Evolutionary conservation across 92 coral and sea anemone genomes (phyloP), one percentile per base, ranked within the genome.

Genomic region (Epizoanthus fatuus): DNA sequence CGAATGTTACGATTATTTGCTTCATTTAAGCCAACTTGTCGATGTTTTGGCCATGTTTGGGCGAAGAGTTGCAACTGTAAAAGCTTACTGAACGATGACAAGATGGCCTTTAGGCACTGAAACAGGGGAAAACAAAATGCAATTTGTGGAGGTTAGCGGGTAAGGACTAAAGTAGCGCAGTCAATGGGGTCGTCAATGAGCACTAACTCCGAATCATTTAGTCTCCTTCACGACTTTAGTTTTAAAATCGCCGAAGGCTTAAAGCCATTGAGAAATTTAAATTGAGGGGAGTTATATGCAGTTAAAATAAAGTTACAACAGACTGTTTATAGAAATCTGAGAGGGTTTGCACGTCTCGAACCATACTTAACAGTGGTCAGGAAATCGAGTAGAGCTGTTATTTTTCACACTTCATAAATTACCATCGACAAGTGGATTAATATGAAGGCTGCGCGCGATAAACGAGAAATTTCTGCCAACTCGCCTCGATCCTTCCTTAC

Each of bases 321-420:
- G 49, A 29, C 35, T 29, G 35, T 29, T 0, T 32, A n/a, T 3
- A 39, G 63, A 16, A 17, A n/a, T 22, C 14, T 44, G 65, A 42
- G 70, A 44, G 32, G 19, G 20, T 62, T 77, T 40, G 11, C 11
- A n/a, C 16, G 59, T 60, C 58, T 1, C 6, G 10, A 49, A 19
- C 57, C 25, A 35, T 58, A 75, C 42, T 77, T 40, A 58, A 8
- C 69, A 39, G 39, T 37, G 76, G 55, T 20, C 56, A 20, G 55
- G 63, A 42, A 74, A 4, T 29, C 19, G 63, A 37, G 55, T 71
- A n/a, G 15, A 37, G 63, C 64, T 74, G 79, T 29, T 74, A 22
- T 32, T 74, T 73, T 74, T 74, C 79, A 74, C 79, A 74, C 79
- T 51, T 74, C 79, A 74, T 74, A 74, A 54, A 53, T 74, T 29